Conservation (phyloP, 1,140 invertebrate species). For the Cotesia glomerata region DNA sequence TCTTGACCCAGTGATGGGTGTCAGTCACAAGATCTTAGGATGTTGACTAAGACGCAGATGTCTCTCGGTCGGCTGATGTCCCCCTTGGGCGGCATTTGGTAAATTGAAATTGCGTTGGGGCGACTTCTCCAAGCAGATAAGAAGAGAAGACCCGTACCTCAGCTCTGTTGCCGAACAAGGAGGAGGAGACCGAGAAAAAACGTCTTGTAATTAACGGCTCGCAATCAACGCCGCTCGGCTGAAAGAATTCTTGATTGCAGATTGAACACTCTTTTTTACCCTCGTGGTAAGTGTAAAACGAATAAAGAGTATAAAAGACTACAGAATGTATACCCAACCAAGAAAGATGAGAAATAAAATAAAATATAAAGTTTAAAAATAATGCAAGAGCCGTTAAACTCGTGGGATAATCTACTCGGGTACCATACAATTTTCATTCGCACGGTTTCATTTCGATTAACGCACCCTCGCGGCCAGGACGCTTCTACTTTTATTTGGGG, state of each 20-base stretch:
- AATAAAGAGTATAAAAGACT: constrained; percentile 1
- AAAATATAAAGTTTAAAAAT: no score
- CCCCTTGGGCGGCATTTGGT: constrained; percentile 17
- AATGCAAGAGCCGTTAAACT: constrained; percentile 19
- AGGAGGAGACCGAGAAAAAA: not conserved
- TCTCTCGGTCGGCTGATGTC: not conserved
- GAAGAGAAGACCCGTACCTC: no score
- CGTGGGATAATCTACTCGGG: constrained; percentile 34
- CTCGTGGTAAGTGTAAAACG: constrained; percentile 20
- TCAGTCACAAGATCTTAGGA: no score
- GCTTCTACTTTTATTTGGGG: not conserved
- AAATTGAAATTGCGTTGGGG: constrained; percentile 31
- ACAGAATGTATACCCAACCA: no score
- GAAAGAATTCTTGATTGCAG: constrained; percentile 34
- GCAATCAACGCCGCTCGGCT: constrained; percentile 29
- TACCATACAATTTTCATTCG: constrained; percentile 51
- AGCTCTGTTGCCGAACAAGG: not conserved
- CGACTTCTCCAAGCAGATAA: no score
- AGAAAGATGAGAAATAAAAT: constrained; percentile 10
- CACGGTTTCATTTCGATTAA: constrained; percentile 56
- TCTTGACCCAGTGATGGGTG: no score
- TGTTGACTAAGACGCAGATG: not conserved
- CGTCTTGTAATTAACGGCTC: constrained; percentile 32
- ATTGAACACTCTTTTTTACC: constrained; percentile 26
- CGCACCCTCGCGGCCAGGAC: constrained; percentile 33